phyloP scores from a whole-genome alignment of 2,113 vertebrate species.

The Trematocara zebra region DNA sequence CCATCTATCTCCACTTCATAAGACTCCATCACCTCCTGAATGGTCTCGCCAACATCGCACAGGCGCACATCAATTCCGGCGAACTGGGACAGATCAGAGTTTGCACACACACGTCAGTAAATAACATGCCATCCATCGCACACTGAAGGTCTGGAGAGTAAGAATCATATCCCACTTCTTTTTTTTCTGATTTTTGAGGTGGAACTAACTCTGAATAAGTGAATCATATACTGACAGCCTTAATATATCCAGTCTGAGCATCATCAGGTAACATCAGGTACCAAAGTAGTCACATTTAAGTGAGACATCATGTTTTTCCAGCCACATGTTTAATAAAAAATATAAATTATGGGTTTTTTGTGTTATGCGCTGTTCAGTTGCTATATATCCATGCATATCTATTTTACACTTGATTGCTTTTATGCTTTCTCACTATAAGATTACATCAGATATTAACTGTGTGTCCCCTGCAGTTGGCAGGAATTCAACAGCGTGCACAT shows the following conservation, averaged over 20 bases:
- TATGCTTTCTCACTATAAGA: neutral
- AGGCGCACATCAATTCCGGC: slow-evolving; percentile 96
- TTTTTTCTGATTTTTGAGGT: neutral
- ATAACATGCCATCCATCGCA: neutral
- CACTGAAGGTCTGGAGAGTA: neutral
- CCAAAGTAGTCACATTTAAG: neutral
- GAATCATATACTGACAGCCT: neutral
- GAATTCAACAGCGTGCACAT: neutral
- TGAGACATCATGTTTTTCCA: neutral
- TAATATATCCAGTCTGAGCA: neutral
- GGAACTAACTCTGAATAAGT: neutral
- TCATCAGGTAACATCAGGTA: neutral
- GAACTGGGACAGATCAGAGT: slow-evolving; percentile 69
- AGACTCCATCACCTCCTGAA: slow-evolving; percentile 99
- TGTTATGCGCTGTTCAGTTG: neutral
- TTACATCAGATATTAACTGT: neutral
- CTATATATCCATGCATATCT: neutral
- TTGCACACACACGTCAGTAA: neutral
- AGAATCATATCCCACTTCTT: neutral
- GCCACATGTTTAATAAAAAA: neutral
- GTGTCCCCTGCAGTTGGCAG: neutral
- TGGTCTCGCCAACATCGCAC: slow-evolving; percentile 93
- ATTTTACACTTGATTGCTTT: neutral
- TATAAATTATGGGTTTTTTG: neutral
- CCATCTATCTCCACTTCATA: slow-evolving; percentile 97